Conservation (phyloP, 37 sponge, comb jelly and placozoan species). For the Haliclona indistincta region DNA sequence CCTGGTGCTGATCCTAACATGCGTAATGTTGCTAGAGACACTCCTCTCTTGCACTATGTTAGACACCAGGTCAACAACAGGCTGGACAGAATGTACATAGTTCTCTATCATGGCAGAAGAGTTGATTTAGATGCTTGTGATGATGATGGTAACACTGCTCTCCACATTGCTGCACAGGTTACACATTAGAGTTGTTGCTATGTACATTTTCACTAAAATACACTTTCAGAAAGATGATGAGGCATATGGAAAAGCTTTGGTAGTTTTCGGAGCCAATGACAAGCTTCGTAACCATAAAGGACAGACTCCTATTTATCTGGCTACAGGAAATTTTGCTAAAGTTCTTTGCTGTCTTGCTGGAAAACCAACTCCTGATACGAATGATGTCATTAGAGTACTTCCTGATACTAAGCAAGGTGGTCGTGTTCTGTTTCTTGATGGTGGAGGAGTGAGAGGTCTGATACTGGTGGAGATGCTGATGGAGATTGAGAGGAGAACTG, state of each 20-base stretch:
- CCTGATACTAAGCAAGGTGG: background rate
- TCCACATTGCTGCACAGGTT: constrained; percentile 3
- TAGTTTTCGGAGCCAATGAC: constrained; percentile 3
- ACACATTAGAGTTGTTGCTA: background rate
- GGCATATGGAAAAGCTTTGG: background rate
- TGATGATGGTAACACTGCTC: constrained; percentile 3
- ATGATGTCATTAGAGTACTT: too few species aligned
- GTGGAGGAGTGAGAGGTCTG: constrained; percentile 5
- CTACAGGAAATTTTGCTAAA: too few species aligned
- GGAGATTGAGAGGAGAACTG: constrained; percentile 29
- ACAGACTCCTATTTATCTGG: constrained; percentile 1
- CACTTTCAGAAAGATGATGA: background rate
- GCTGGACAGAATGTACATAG: too few species aligned
- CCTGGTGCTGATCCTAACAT: too few species aligned
- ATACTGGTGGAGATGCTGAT: constrained; percentile 10
- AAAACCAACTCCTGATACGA: too few species aligned
- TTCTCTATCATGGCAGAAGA: too few species aligned
- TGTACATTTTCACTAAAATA: background rate
- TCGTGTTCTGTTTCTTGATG: background rate
- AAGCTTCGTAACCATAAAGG: background rate
- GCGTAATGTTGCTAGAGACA: too few species aligned
- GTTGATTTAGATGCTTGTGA: too few species aligned
- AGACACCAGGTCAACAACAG: too few species aligned
- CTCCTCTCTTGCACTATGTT: too few species aligned
- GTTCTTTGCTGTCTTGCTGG: too few species aligned